Evolutionary conservation across 1,140 invertebrate species (phyloP), one percentile per base, ranked within the genome.

Genomic region (Caerostris extrusa): DNA sequence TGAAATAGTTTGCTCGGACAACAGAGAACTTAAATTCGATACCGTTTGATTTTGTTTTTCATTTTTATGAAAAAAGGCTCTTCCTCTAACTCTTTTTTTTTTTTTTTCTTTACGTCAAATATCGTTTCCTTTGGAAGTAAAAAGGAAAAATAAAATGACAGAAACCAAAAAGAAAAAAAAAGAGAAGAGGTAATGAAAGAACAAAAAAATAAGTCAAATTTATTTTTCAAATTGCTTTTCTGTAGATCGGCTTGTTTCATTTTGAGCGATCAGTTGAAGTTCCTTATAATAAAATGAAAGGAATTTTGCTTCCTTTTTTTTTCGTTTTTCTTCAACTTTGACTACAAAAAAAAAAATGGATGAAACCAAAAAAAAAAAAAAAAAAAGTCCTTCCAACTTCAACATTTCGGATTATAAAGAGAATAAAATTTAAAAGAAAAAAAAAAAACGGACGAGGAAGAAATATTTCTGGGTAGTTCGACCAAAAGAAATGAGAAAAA

Each of bases 141-240:
- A n/a, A 58, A 17, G 10, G 5, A 17, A 91, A 82, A 82, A 58
- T 3, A n/a, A 91, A 71, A 77, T 60, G 17, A 90, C 8, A 83
- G 14, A 64, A 19, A 7, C 6, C n/a, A n/a, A n/a, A 87, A 87
- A 67, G 50, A 53, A 4, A 3, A 5, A 34, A 61, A 8, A 87
- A 64, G 60, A 87, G 6, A 34, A 77, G 57, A n/a, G 58, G n/a
- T 8, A n/a, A 77, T 7, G 17, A 3, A 7, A 64, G 61, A 61
- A 58, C 8, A n/a, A 58, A 91, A 58, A 91, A 82, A 91, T 50
- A 60, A 86, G n/a, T 14, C 71, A 53, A 82, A 82, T 91, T 91
- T 91, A 91, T 91, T 91, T 91, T 82, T 91, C 77, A 91, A 91
- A 91, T 91, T 91, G 90, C 90, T 91, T 91, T 61, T 34, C 61